A percentile compares a stretch with the other conserved stretches of the same genome.
Conservation (phyloP, 64 coral and sea anemone genomes). For the Hydrozoanthus tunicans region DNA sequence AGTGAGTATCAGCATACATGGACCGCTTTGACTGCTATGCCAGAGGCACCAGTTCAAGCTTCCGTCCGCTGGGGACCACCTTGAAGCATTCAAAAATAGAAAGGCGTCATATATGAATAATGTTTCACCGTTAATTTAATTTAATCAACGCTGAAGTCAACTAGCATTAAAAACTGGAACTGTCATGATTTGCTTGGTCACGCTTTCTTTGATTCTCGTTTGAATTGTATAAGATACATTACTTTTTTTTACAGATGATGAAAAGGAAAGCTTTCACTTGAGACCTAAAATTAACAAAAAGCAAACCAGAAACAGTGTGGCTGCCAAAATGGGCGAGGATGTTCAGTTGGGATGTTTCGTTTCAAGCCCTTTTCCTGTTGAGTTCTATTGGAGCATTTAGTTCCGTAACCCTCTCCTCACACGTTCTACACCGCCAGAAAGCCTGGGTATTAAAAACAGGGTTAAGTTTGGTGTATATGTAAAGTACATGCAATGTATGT, state of each 20-base stretch:
- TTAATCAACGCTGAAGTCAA: too few species aligned
- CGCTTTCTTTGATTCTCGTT: too few species aligned
- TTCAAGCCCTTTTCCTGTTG: neutral
- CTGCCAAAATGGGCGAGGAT: neutral
- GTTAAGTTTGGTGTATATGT: neutral
- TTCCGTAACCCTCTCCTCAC: too few species aligned
- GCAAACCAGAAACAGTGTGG: neutral
- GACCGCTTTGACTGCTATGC: too few species aligned
- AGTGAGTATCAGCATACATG: too few species aligned
- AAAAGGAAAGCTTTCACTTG: neutral
- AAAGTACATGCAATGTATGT: neutral
- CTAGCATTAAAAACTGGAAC: too few species aligned
- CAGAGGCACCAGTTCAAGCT: too few species aligned
- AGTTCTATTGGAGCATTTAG: neutral
- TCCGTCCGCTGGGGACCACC: too few species aligned
- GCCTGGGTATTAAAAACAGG: neutral
- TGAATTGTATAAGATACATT: neutral
- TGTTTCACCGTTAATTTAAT: too few species aligned
- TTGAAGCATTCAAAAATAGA: too few species aligned
- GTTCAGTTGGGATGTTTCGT: neutral
- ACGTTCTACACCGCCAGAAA: neutral
- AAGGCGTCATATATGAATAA: too few species aligned
- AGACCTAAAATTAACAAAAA: constrained; percentile 5
- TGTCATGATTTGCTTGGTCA: too few species aligned
- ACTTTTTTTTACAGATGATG: neutral